These are phyloP conservation scores for Sarcophaga rosellei DNA, from an alignment of 2,888 invertebrate species.

Conservation along the genomic window DNA sequence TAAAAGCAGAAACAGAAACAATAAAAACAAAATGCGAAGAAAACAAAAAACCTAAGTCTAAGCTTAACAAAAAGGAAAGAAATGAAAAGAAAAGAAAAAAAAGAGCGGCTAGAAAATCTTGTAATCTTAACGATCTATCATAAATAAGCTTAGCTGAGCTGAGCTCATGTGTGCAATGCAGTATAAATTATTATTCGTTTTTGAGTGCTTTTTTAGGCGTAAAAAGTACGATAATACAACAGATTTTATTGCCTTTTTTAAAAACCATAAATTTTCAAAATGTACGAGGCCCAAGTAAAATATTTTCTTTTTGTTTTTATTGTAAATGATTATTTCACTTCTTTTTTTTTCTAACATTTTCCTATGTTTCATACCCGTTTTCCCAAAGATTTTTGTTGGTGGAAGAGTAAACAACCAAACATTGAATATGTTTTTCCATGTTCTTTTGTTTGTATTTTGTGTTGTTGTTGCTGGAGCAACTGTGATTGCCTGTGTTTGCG, in stretches of 20 bases:
- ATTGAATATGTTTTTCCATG: not conserved
- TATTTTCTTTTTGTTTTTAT: not conserved
- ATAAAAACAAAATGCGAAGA: not conserved
- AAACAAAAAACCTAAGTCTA: too few relatives aligned
- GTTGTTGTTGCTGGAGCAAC: not conserved
- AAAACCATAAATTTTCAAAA: slow-evolving; percentile 55
- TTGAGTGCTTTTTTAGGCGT: slow-evolving; percentile 1
- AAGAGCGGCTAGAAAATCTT: not conserved
- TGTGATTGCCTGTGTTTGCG: slow-evolving; percentile 71
- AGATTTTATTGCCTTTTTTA: slow-evolving; percentile 57
- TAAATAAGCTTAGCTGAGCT: not conserved
- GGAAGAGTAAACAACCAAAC: too few relatives aligned
- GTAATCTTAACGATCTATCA: slow-evolving; percentile 36
- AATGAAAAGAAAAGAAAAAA: not conserved
- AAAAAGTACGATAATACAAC: slow-evolving; percentile 28
- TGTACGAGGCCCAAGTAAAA: slow-evolving; percentile 46
- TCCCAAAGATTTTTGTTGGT: not conserved
- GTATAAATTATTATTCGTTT: not conserved
- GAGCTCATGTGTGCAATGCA: not conserved
- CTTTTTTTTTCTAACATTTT: slow-evolving; percentile 22
- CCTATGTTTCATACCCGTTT: slow-evolving; percentile 64
- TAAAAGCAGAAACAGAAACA: not conserved
- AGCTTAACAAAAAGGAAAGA: too few relatives aligned
- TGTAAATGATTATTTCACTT: slow-evolving; percentile 57
- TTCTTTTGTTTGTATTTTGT: too few relatives aligned